phyloP scores from a whole-genome alignment of 2,797 vertebrate genomes.

The Cyclura pinguis region DNA sequence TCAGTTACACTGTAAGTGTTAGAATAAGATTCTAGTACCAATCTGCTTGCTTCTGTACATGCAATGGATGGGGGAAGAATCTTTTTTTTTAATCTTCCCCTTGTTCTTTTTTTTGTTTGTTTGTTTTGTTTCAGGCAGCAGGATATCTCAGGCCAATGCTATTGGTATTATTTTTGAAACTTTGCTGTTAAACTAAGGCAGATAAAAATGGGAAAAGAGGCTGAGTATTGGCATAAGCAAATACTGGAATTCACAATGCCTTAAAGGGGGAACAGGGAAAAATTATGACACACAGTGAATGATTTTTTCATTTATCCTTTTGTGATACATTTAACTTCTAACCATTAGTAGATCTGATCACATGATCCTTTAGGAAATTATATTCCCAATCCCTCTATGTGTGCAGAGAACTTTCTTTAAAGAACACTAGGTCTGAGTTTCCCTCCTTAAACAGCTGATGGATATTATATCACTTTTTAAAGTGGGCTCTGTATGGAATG shows the following conservation, averaged over 20 bases:
- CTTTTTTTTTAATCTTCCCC: too few relatives aligned
- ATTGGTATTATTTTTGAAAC: too few relatives aligned
- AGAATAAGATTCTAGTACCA: too few relatives aligned
- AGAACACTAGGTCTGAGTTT: neutral
- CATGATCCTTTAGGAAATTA: conserved; percentile 15
- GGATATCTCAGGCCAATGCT: too few relatives aligned
- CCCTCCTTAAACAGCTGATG: neutral
- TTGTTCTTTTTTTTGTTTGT: too few relatives aligned
- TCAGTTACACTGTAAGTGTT: too few relatives aligned
- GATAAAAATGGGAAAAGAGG: conserved; percentile 11
- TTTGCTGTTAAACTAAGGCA: neutral
- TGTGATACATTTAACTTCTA: neutral
- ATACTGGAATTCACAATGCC: neutral
- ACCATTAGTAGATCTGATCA: neutral
- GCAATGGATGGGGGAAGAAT: too few relatives aligned
- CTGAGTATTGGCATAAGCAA: neutral
- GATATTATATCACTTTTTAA: neutral
- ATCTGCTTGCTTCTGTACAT: too few relatives aligned
- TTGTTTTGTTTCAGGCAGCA: too few relatives aligned
- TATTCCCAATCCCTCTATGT: neutral
- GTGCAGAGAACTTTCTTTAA: neutral
- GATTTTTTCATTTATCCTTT: neutral
- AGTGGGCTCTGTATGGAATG: neutral
- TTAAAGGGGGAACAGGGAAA: neutral
- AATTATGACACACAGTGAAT: conserved; percentile 1